Conservation (phyloP, 2,113 vertebrate genomes). For the Chaetodon trifascialis region DNA sequence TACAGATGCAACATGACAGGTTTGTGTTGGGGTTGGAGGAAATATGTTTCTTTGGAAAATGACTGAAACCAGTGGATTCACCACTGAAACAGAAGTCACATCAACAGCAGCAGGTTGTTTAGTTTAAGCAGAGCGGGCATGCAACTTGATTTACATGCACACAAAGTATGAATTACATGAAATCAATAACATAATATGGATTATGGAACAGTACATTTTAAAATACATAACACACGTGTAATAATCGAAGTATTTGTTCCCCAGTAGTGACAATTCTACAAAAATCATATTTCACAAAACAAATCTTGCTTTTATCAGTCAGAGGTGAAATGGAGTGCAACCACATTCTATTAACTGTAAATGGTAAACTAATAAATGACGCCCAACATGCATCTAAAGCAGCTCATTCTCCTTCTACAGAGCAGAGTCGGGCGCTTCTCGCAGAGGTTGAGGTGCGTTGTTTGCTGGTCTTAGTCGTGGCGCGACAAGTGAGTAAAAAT, state of each 20-base stretch:
- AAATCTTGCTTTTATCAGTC: neutral
- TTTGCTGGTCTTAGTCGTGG: neutral
- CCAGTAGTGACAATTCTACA: neutral
- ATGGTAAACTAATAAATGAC: neutral
- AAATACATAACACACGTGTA: neutral
- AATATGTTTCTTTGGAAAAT: neutral
- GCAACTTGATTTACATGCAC: neutral
- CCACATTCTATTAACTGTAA: neutral
- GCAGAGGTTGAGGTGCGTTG: neutral
- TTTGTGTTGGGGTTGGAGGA: neutral
- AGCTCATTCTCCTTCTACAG: neutral
- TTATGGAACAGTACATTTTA: neutral
- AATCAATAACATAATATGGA: neutral
- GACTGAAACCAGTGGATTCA: neutral
- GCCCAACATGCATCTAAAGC: neutral
- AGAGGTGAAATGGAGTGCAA: neutral
- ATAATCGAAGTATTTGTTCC: neutral
- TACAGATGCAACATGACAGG: neutral
- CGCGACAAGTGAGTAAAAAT: neutral
- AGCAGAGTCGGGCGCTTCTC: too few relatives aligned
- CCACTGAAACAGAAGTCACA: neutral
- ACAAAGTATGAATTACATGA: neutral
- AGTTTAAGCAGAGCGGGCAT: neutral
- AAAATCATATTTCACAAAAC: constrained; percentile 3
- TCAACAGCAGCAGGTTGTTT: neutral